Conservation (phyloP, 2,797 vertebrate species). For the Halcyon chelicuti region DNA sequence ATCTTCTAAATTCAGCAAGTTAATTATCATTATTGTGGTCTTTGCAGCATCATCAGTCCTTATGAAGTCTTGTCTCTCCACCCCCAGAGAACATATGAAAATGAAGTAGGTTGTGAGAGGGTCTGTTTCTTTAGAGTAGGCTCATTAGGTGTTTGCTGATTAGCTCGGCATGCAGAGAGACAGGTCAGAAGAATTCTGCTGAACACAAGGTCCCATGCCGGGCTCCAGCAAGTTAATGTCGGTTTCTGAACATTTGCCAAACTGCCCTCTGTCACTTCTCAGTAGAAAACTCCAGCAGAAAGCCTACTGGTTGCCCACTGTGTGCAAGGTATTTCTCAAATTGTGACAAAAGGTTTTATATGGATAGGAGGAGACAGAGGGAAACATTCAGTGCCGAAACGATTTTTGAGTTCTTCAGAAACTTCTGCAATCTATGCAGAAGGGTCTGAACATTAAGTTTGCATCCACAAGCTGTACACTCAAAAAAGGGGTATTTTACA, state of each 20-base stretch:
- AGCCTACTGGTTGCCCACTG: slow-evolving; percentile 82
- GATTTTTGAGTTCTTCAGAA: slow-evolving; percentile 12
- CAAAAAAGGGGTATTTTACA: neutral
- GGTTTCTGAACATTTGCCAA: slow-evolving; percentile 90
- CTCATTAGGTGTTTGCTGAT: slow-evolving; percentile 99
- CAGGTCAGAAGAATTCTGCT: slow-evolving; percentile 97
- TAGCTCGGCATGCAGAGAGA: slow-evolving; percentile 89
- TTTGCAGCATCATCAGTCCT: slow-evolving; percentile 99
- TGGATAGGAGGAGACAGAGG: neutral
- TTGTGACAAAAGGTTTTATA: slow-evolving; percentile 82
- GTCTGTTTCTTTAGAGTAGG: slow-evolving; percentile 92
- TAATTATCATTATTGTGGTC: slow-evolving; percentile 99
- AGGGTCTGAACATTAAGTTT: neutral
- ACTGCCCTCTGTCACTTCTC: slow-evolving; percentile 85
- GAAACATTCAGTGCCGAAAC: neutral
- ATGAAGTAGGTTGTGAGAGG: slow-evolving; percentile 87
- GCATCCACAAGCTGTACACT: neutral
- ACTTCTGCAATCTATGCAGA: neutral
- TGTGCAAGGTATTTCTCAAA: slow-evolving; percentile 81
- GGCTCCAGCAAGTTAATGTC: slow-evolving; percentile 90
- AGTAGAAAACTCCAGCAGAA: slow-evolving; percentile 80
- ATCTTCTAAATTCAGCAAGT: slow-evolving; percentile 99
- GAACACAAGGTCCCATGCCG: slow-evolving; percentile 96
- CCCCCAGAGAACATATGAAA: slow-evolving; percentile 90
- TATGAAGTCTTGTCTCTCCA: slow-evolving; percentile 94